Evolutionary conservation across 2,888 invertebrate genomes (phyloP).

Genomic region (Brenthis ino): DNA sequence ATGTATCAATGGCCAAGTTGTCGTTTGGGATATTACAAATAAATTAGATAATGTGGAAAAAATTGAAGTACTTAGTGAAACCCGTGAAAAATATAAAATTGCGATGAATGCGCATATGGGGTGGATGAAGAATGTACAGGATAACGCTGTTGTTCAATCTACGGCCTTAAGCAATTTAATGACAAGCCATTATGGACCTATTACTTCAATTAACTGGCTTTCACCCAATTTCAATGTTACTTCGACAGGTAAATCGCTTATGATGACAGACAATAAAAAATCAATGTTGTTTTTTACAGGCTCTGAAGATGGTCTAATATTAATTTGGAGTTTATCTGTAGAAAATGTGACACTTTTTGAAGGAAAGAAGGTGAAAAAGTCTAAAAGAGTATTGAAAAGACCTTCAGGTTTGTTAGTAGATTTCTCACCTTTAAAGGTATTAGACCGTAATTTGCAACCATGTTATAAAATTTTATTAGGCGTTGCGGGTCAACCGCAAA

Average conservation of each 20-base stretch:
- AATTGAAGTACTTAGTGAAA: conserved; percentile 83
- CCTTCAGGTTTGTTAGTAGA: conserved; percentile 83
- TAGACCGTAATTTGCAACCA: conserved; percentile 85
- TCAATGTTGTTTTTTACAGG: conserved; percentile 85
- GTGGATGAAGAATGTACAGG: conserved; percentile 86
- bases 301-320: conserved; percentile 85
- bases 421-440: conserved; percentile 82
- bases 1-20: conserved; percentile 86
- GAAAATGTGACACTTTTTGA: conserved; percentile 61
- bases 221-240: conserved; percentile 83
- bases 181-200: conserved; percentile 84
- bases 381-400: conserved; percentile 71
- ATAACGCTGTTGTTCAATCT: conserved; percentile 80
- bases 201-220: conserved; percentile 87
- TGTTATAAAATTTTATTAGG: conserved; percentile 80
- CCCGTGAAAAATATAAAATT: conserved; percentile 83
- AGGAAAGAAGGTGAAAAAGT: conserved; percentile 65
- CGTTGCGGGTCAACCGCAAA: conserved; percentile 67
- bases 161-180: conserved; percentile 84
- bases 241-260: conserved; percentile 80
- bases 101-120: conserved; percentile 84
- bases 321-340: conserved; percentile 88
- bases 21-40: conserved; percentile 86
- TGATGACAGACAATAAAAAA: conserved; percentile 55
- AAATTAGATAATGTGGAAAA: conserved; percentile 84